Evolutionary conservation across 2,888 invertebrate genomes (phyloP), one percentile per base, ranked within the genome.

Genomic region (Caenorhabditis sulstoni): DNA sequence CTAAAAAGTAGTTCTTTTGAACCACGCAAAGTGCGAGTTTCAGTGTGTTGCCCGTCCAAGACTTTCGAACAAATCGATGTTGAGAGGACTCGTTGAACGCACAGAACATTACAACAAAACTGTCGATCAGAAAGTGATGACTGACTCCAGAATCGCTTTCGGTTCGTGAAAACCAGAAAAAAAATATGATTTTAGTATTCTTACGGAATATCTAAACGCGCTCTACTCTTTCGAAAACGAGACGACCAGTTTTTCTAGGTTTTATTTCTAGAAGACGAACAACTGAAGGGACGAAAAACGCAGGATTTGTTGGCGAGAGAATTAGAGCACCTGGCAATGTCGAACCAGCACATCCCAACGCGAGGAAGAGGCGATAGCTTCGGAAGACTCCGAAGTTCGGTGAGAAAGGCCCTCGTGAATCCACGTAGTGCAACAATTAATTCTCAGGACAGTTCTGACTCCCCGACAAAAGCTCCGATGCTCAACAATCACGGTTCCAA

Each of bases 1-100:
- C n/a, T n/a, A n/a, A n/a, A n/a, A n/a, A 18, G 7, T 18, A 47
- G 7, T 47, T 9, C 7, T 47, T 49, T 20, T 11, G 3, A 1
- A 49, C 3, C 49, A 12, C 3, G 2, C 14, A 9, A 14, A 29
- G 3, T 16, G 1, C 7, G 12, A 9, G 29, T 7, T 67, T 67
- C 57, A 70, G 70, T 41, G 58, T 23, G 3, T 12, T 44, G 22
- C 12, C 14, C 53, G 50, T 20, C 74, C 57, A 45, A 52, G 53
- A 59, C 47, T 74, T 5, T n/a, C 53, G 18, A 74, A 58, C 74
- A 74, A 52, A 47, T 52, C 53, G 18, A 66, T 66, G 66, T 23
- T 74, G 20, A 65, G 59, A 45, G 71, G 71, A 71, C 65, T 78
- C 59, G 49, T 78, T 50, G 66, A 78, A 44, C 62, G 61, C 12